Base-by-base conservation (phyloP, 2,113 vertebrate species). In the Prolemur simus region DNA sequence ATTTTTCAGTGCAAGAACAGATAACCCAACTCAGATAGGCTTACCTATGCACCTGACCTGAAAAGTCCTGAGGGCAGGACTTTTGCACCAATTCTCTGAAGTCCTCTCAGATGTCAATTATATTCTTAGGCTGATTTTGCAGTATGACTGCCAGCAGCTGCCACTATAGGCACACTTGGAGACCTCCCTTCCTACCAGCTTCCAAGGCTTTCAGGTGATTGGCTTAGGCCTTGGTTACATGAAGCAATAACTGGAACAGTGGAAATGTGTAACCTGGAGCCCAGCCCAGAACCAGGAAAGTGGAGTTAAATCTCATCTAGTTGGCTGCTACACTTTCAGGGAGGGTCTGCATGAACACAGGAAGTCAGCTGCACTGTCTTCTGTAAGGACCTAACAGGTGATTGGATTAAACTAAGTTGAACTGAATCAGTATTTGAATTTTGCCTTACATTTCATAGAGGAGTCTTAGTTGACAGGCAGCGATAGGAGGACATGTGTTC, bases 211-310 rank as follows among this genome's bases (percentile, higher is more conserved):
- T 92, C 21, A 39, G 56, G 42, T 29, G 39, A n/a, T 71, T 95
- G 42, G 27, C 23, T 63, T 68, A 87, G 6, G 54, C 66, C 68
- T 47, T 96, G 64, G 56, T 93, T 91, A n/a, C 84, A 80, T 96
- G 45, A 91, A 88, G 39, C 82, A 95, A 12, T 92, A 69, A 74
- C 49, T 85, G 49, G 34, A 82, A 68, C 32, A 69, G 21, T 94
- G 49, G 77, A 58, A 34, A 54, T 71, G 42, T 58, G 71, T 74
- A 93, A 74, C 18, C 29, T 68, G 34, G 47, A 21, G 7, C 21
- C 0, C 2, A 2, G 23, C 63, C 73, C 74, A 69, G 77, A 89
- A 54, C 49, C 39, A 60, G 66, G 82, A 27, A 83, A 56, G 71
- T 92, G 12, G 23, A 27, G 76, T 87, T 66, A 88, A 91, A 42